A percentile compares a stretch with the other conserved stretches of the same genome.
phyloP scores from a whole-genome alignment of 2,888 invertebrate species.

The Ceratothoa steindachneri region DNA sequence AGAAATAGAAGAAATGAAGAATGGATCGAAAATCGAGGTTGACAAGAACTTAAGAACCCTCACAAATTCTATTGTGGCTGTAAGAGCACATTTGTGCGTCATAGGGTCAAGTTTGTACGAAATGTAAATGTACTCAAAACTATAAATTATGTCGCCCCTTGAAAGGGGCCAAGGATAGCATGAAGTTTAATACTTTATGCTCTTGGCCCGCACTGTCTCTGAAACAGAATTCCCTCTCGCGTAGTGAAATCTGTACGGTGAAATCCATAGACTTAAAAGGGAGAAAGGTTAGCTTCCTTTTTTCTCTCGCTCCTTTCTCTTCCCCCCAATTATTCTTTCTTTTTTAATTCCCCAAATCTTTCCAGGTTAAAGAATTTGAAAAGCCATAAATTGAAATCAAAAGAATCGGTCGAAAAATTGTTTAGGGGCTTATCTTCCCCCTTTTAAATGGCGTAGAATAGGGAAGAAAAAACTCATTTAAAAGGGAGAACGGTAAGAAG shows the following conservation, averaged over 20 bases:
- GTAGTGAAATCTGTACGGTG: not conserved
- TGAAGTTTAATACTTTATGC: no score
- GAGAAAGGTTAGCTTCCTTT: not conserved
- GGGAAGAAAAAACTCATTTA: not conserved
- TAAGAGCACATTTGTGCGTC: no score
- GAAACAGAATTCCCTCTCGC: no score
- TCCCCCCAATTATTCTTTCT: not conserved
- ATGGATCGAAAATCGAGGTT: no score
- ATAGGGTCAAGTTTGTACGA: no score
- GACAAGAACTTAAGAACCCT: no score
- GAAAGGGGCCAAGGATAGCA: no score
- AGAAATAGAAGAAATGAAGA: no score
- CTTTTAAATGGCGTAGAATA: conserved; percentile 3
- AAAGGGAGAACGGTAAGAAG: not conserved
- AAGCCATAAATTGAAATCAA: conserved; percentile 13
- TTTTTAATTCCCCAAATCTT: not conserved
- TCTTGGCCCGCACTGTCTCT: no score
- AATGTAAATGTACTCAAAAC: no score
- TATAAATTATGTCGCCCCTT: no score
- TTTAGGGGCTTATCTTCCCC: conserved; percentile 1
- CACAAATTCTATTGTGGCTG: no score
- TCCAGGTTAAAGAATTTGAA: conserved; percentile 12
- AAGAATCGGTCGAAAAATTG: conserved; percentile 2
- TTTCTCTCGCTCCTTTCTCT: not conserved
- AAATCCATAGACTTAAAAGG: not conserved